Conservation (phyloP, 2,797 vertebrate species). For the Eurystomus glaucurus region DNA sequence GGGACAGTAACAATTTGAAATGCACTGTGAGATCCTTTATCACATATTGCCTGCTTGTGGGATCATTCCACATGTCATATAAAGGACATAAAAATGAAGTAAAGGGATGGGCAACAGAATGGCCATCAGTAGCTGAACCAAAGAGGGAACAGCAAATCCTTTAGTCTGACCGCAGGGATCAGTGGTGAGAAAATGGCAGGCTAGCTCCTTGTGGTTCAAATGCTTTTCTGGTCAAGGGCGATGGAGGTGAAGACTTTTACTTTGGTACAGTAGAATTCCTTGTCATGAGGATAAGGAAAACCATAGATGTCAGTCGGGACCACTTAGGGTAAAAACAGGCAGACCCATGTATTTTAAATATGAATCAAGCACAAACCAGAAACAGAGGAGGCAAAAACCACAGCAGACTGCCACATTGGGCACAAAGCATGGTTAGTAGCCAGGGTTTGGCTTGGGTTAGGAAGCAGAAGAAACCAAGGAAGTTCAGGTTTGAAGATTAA, state of each 20-base stretch:
- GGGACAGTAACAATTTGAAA: conserved; percentile 49
- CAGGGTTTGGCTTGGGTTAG: not conserved
- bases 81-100: conserved; percentile 16
- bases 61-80: not conserved
- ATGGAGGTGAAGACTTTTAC: not conserved
- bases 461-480: not conserved
- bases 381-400: not conserved
- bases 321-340: not conserved
- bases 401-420: not conserved
- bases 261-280: not conserved
- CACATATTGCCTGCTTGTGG: conserved; percentile 26
- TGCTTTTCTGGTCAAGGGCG: not conserved
- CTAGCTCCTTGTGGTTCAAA: not conserved
- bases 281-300: not conserved
- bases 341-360: not conserved
- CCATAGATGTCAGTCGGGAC: not conserved
- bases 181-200: not conserved
- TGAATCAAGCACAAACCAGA: not conserved
- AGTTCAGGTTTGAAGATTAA: not conserved
- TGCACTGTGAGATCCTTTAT: not conserved
- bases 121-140: not conserved
- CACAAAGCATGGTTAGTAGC: not conserved
- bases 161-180: not conserved
- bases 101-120: not conserved
- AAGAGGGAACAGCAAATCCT: not conserved